Base-by-base conservation (phyloP, 2,797 vertebrate genomes). In the Phoxinus dragarum region DNA sequence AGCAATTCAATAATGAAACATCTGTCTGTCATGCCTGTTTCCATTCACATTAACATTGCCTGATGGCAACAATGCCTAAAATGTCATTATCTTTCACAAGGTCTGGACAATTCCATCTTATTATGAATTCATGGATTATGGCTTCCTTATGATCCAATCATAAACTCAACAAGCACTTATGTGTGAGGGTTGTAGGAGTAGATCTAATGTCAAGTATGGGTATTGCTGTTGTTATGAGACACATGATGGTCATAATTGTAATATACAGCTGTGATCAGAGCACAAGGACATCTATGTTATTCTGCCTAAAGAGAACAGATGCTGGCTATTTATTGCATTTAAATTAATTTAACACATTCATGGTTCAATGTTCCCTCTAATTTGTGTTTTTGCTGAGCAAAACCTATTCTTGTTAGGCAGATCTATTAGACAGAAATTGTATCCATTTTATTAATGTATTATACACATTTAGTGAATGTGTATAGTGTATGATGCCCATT, bases 211-310 rank as follows among this genome's bases (percentile, higher is more conserved):
- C 23, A 77, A 27, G 52, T n/a, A 42, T 59, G 21, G 2, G 36
- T 27, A n/a, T 61, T 77, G 42, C 36, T 64, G 31, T 66, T 74
- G 5, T 44, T 31, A n/a, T 52, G 42, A 80, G 44, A 80, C 64
- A 67, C 44, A 38, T 67, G 38, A 38, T 67, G 21, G 14, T 38
- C 6, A 8, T 61, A 21, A 40, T 76, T 6, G 16, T 49, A 49
- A 47, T 40, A 52, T 67, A 64, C 42, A 84, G 72, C 72, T 76
- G 61, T 52, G 42, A n/a, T 74, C 59, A 75, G 42, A 66, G 40
- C 1, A 12, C 5, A 17, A n/a, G 66, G 21, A 3, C 49, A 56
- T 31, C 36, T 12, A 75, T 81, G 67, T 49, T 52, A 47, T 75
- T 40, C 23, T 75, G 61, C 23, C 42, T 40, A 64, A 31, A 68